Evolutionary conservation across 1,140 invertebrate genomes (phyloP).

Genomic region (Sycobia sp.): DNA sequence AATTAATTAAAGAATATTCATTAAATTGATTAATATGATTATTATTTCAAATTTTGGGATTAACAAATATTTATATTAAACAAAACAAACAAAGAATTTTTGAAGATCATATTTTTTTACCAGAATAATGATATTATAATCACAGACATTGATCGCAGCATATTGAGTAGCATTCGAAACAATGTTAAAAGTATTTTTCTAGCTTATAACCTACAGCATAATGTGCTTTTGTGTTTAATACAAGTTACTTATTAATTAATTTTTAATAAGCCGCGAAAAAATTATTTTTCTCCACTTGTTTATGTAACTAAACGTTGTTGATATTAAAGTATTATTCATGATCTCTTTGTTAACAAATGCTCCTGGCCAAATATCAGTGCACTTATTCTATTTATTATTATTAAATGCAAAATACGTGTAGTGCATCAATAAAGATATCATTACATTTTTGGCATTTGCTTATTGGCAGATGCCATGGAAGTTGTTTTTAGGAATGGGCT

Average conservation of each 20-base stretch:
- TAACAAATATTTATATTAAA: too few relatives aligned
- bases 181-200: conserved; percentile 40
- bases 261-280: not conserved
- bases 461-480: conserved; percentile 4
- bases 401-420: conserved; percentile 8
- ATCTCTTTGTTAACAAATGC: conserved; percentile 10
- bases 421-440: conserved; percentile 9
- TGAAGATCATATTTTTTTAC: conserved; percentile 8
- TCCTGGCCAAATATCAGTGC: not conserved
- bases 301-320: conserved; percentile 1
- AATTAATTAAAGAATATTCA: too few relatives aligned
- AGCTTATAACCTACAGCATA: conserved; percentile 48
- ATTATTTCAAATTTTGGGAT: too few relatives aligned
- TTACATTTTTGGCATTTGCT: conserved; percentile 2
- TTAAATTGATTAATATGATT: too few relatives aligned
- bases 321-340: not conserved
- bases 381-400: not conserved
- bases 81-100: too few relatives aligned
- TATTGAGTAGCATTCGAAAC: conserved; percentile 36
- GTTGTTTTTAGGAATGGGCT: conserved; percentile 52
- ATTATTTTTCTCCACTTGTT: not conserved
- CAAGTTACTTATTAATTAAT: conserved; percentile 9
- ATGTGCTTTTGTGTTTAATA: conserved; percentile 6
- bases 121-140: conserved; percentile 18
- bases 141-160: conserved; percentile 31